phyloP scores from a whole-genome alignment of 2,113 vertebrate species.

The Sinosuthora webbiana region DNA sequence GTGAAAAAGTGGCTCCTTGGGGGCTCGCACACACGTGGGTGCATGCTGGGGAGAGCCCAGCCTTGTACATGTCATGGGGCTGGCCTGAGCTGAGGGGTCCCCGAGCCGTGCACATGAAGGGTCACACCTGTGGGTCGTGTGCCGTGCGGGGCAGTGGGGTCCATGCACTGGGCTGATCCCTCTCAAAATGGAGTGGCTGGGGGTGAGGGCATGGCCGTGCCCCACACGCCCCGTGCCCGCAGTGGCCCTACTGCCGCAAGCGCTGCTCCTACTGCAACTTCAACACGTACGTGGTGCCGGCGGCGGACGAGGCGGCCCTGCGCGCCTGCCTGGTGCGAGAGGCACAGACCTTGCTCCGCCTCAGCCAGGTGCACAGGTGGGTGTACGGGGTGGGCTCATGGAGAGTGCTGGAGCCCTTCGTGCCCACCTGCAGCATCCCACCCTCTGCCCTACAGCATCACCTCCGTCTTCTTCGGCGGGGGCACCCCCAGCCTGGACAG shows the following conservation, averaged over 20 bases:
- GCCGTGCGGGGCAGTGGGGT: neutral
- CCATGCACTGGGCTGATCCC: accelerated
- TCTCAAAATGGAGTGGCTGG: accelerated
- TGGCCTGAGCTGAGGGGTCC: neutral
- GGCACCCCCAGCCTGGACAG: conserved; percentile 90
- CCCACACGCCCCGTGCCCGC: neutral
- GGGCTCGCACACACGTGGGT: neutral
- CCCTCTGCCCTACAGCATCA: conserved; percentile 72
- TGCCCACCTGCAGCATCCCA: neutral
- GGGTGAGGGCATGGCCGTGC: accelerated
- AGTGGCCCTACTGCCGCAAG: conserved; percentile 96
- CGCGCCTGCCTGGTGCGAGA: conserved; percentile 81
- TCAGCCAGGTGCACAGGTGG: conserved; percentile 84
- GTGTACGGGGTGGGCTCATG: neutral
- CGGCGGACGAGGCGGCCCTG: conserved; percentile 73
- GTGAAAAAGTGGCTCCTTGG: neutral
- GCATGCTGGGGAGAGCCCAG: too few relatives aligned
- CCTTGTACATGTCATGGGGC: accelerated
- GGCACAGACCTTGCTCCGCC: conserved; percentile 75
- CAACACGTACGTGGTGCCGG: conserved; percentile 86
- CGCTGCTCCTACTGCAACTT: conserved; percentile 93
- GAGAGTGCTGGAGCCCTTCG: accelerated
- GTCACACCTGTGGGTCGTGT: accelerated
- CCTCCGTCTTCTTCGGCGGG: conserved; percentile 90
- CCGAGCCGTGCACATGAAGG: accelerated